Conservation (phyloP, 1,140 invertebrate species). For the Lamellibrachia luymesi region DNA sequence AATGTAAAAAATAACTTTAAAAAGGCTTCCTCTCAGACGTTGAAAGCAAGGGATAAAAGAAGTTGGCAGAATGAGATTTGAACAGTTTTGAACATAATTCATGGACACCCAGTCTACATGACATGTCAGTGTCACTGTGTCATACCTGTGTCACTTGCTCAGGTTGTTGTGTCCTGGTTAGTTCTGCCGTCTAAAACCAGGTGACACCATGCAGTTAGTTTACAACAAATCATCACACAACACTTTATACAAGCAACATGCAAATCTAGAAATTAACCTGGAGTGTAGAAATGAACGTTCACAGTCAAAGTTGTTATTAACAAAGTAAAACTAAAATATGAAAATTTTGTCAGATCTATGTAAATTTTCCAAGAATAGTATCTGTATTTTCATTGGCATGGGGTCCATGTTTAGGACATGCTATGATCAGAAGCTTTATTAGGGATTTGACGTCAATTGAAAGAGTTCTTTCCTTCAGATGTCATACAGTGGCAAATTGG, state of each 20-base stretch:
- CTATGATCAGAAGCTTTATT: no score
- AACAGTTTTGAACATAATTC: no score
- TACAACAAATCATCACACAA: neutral
- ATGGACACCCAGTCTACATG: no score
- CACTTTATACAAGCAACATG: neutral
- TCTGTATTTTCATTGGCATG: no score
- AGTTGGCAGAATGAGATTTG: no score
- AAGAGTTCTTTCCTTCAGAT: neutral
- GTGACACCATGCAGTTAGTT: neutral
- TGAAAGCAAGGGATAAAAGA: no score
- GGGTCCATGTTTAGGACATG: no score
- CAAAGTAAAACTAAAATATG: neutral
- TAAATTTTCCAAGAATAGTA: neutral
- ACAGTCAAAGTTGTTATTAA: neutral
- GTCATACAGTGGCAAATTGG: neutral
- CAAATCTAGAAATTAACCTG: neutral
- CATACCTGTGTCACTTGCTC: neutral
- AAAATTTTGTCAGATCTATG: neutral
- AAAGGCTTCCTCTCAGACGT: no score
- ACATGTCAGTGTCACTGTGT: neutral
- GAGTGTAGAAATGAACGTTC: neutral
- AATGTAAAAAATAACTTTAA: no score
- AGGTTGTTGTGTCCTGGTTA: neutral
- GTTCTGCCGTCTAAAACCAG: neutral
- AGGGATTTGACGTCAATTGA: no score